Conservation (phyloP, 2,797 vertebrate species). For the Semaprochilodus insignis region DNA sequence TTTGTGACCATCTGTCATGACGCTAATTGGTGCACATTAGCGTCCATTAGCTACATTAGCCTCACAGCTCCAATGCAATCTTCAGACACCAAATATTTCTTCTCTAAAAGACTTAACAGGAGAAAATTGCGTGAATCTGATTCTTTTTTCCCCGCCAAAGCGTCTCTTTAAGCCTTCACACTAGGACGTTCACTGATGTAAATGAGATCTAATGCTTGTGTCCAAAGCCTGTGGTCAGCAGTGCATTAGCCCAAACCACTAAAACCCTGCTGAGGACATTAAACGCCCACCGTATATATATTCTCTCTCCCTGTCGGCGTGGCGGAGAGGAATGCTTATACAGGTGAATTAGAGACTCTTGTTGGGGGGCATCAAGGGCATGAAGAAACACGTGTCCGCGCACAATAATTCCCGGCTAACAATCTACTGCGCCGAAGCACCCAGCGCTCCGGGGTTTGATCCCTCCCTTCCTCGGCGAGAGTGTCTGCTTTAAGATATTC, state of each 20-base stretch:
- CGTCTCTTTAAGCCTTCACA: neutral
- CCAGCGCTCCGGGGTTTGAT: slow-evolving; percentile 24
- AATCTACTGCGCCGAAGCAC: neutral
- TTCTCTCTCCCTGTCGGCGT: neutral
- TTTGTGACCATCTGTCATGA: too few species aligned
- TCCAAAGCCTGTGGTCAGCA: neutral
- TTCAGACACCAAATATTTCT: too few species aligned
- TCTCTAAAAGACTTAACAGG: too few species aligned
- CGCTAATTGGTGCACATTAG: too few species aligned
- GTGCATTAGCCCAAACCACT: neutral
- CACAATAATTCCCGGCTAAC: slow-evolving; percentile 51
- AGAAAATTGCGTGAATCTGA: too few species aligned
- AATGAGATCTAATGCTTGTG: slow-evolving; percentile 34
- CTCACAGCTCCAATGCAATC: too few species aligned
- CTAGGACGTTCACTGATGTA: slow-evolving; percentile 35
- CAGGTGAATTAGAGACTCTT: slow-evolving; percentile 58
- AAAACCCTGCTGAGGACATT: slow-evolving; percentile 2
- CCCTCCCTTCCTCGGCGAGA: slow-evolving; percentile 8
- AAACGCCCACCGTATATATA: slow-evolving; percentile 4
- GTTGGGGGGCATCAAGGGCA: slow-evolving; percentile 56
- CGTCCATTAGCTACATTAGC: too few species aligned
- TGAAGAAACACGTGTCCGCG: slow-evolving; percentile 29
- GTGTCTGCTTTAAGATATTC: slow-evolving; percentile 71
- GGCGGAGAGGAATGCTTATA: slow-evolving; percentile 15
- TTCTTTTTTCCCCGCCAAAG: neutral